Evolutionary conservation across 2,888 invertebrate genomes (phyloP).

Genomic region (Bombylius discolor): DNA sequence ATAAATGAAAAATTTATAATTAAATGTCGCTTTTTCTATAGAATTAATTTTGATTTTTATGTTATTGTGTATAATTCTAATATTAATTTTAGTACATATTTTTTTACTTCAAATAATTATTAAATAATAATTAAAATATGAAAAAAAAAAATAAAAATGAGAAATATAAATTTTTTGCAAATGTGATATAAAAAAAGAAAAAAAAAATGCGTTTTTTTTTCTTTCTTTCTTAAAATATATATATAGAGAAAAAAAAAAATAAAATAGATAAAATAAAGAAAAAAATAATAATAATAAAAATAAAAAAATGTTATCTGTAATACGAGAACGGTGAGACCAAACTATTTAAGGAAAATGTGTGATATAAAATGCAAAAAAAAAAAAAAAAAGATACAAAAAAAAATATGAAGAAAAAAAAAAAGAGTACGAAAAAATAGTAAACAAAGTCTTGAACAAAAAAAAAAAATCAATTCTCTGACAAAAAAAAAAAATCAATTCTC

Average conservation of each 20-base stretch:
- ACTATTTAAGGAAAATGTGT: conserved; percentile 14
- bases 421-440: not conserved
- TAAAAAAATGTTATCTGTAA: conserved; percentile 7
- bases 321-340: conserved; percentile 14
- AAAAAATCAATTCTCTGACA: not conserved
- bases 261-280: not conserved
- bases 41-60: too few relatives aligned
- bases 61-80: too few relatives aligned
- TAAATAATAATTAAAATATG: too few relatives aligned
- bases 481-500: not conserved
- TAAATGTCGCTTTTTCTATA: too few relatives aligned
- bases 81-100: too few relatives aligned
- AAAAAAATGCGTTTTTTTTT: not conserved
- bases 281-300: not conserved
- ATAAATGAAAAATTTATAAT: too few relatives aligned
- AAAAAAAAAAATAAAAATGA: conserved; percentile 4
- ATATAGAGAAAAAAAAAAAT: not conserved
- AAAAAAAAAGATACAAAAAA: conserved; percentile 5
- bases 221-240: conserved; percentile 7
- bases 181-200: conserved; percentile 10
- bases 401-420: conserved; percentile 1
- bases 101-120: too few relatives aligned
- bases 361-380: conserved; percentile 8
- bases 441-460: not conserved
- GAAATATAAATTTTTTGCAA: conserved; percentile 8